Percentiles rank a stretch among this genome's conserved stretches.
Conservation (phyloP, 2,888 invertebrate genomes). For the Biston stratarius region DNA sequence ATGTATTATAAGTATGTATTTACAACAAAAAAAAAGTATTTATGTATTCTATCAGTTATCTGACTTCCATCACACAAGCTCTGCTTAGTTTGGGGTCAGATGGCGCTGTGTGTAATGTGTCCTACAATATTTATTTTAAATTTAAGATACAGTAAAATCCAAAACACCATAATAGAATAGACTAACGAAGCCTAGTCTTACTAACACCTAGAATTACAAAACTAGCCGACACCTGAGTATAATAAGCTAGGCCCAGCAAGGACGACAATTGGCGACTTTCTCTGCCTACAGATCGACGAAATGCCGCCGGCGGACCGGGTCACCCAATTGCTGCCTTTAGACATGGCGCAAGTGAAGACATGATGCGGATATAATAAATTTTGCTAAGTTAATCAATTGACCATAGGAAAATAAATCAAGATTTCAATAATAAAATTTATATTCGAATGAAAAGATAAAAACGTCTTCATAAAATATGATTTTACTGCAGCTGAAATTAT, state of each 20-base stretch:
- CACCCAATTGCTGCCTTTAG: slow-evolving; percentile 66
- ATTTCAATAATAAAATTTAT: no score
- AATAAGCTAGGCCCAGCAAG: slow-evolving; percentile 59
- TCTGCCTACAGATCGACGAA: slow-evolving; percentile 67
- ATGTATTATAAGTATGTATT: no score
- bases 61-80: no score
- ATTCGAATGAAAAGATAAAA: no score
- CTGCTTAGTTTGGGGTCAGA: no score
- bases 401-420: no score
- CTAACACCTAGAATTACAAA: slow-evolving; percentile 33
- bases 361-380: slow-evolving; percentile 28
- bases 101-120: no score
- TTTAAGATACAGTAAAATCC: no score
- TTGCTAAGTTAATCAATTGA: not conserved
- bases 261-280: slow-evolving; percentile 73
- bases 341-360: slow-evolving; percentile 51
- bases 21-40: no score
- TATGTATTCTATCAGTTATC: no score
- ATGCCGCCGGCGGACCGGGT: slow-evolving; percentile 71
- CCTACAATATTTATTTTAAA: no score
- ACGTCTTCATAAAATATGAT: not conserved
- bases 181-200: not conserved
- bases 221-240: slow-evolving; percentile 39
- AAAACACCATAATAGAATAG: no score
- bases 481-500: not conserved